phyloP scores from a whole-genome alignment of 2,797 vertebrate species.

The Chelmon rostratus region DNA sequence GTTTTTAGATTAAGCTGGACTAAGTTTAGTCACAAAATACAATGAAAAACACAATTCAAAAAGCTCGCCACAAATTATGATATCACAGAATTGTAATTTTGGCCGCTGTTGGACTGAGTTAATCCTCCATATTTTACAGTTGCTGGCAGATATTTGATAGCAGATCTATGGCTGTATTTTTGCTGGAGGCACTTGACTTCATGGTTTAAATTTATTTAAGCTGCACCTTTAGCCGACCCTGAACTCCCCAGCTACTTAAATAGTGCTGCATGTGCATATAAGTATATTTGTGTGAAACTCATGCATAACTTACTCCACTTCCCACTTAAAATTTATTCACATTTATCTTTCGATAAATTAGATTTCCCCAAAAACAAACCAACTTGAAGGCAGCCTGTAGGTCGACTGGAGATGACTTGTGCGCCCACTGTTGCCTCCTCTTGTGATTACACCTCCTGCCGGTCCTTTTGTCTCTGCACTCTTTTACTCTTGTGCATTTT shows the following conservation, averaged over 20 bases:
- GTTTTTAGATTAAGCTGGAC: not conserved
- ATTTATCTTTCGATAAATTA: not conserved
- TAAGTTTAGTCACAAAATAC: constrained; percentile 22
- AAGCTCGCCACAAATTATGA: not conserved
- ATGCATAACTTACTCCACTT: not conserved
- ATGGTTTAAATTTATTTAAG: not conserved
- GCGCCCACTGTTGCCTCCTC: constrained; percentile 63
- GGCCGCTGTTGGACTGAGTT: not conserved
- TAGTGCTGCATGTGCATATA: not conserved
- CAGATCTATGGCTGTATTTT: not conserved
- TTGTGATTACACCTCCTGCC: constrained; percentile 75
- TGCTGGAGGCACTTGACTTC: not conserved
- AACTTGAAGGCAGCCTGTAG: not conserved
- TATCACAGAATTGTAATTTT: not conserved
- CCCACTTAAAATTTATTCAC: constrained; percentile 4
- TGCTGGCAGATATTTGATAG: not conserved
- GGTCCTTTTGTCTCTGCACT: constrained; percentile 83
- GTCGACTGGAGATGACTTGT: constrained; percentile 68
- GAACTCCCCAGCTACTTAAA: not conserved
- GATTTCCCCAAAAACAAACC: not conserved
- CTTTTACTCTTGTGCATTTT: constrained; percentile 85
- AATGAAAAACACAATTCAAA: constrained; percentile 2
- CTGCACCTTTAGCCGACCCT: not conserved
- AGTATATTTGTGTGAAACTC: too few species aligned
- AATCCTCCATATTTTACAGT: not conserved